Conservation (phyloP, 2,113 vertebrate genomes). For the Aspidoscelis tigris region DNA sequence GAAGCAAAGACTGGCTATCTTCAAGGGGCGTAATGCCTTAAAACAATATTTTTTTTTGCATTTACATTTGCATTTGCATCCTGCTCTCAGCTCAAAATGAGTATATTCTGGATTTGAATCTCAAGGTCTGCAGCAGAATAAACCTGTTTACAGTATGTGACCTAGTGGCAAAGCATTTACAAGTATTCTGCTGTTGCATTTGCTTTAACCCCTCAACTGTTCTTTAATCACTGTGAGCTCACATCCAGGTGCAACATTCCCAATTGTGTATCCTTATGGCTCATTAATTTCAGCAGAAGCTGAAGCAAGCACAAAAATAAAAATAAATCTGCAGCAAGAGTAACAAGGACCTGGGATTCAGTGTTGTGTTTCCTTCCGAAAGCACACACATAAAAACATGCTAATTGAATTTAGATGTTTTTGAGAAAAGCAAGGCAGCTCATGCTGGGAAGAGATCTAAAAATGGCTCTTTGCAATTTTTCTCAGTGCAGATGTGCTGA, state of each 20-base stretch:
- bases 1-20: too few species aligned
- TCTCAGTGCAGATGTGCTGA: rapidly evolving
- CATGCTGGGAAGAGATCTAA: not conserved
- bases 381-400: not conserved
- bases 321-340: rapidly evolving
- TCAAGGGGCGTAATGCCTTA: too few species aligned
- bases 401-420: slow-evolving; percentile 2
- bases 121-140: not conserved
- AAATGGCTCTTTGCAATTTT: not conserved
- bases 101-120: not conserved
- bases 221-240: rapidly evolving
- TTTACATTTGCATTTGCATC: rapidly evolving
- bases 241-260: not conserved
- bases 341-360: rapidly evolving
- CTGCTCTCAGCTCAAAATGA: not conserved
- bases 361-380: not conserved
- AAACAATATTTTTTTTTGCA: not conserved
- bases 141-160: not conserved
- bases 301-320: not conserved
- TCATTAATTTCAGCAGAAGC: not conserved
- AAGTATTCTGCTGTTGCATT: not conserved
- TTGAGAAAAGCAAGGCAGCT: not conserved
- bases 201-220: slow-evolving; percentile 1
- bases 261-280: not conserved
- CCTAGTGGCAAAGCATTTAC: not conserved